Percentiles rank a stretch among this genome's conserved stretches.
Conservation (phyloP, 2,888 invertebrate species). For the Drosophila acutilabella region DNA sequence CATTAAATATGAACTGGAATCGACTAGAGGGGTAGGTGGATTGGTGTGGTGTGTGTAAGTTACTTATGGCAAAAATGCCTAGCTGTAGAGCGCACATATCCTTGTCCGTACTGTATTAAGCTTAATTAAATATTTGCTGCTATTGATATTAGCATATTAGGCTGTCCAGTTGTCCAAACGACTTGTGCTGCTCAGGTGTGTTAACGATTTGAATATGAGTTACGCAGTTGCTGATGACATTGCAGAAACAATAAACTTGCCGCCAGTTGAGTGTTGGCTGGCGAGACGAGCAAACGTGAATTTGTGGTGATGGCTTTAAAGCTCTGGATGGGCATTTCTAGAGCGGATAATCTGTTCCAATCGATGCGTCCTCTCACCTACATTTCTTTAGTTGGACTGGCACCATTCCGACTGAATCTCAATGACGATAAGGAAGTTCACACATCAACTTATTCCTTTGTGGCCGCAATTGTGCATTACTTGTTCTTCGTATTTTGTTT, state of each 20-base stretch:
- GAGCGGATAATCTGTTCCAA: slow-evolving; percentile 83
- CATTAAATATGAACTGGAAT: background rate
- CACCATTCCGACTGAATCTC: slow-evolving; percentile 81
- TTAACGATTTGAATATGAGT: slow-evolving; percentile 50
- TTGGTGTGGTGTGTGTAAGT: background rate
- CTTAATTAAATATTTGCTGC: slow-evolving; percentile 76
- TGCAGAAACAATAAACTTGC: slow-evolving; percentile 31
- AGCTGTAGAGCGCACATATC: background rate
- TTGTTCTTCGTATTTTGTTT: slow-evolving; percentile 80
- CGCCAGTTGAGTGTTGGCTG: slow-evolving; percentile 52
- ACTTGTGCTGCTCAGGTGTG: slow-evolving; percentile 44
- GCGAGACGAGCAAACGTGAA: slow-evolving; percentile 53
- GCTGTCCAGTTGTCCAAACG: slow-evolving; percentile 51
- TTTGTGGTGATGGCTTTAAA: slow-evolving; percentile 69
- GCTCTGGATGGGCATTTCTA: slow-evolving; percentile 77
- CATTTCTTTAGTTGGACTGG: slow-evolving; percentile 82
- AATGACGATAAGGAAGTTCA: slow-evolving; percentile 79
- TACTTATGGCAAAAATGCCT: slow-evolving; percentile 33
- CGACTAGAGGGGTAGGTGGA: background rate
- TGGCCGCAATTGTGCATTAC: slow-evolving; percentile 79
- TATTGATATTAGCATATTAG: slow-evolving; percentile 69
- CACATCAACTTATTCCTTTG: slow-evolving; percentile 76
- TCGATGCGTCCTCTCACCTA: slow-evolving; percentile 81
- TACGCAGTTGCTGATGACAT: slow-evolving; percentile 25
- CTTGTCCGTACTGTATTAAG: slow-evolving; percentile 27